A percentile compares a stretch with the other conserved stretches of the same genome.
Conservation (phyloP, 1,140 invertebrate species). For the Acromyrmex echinatior region DNA sequence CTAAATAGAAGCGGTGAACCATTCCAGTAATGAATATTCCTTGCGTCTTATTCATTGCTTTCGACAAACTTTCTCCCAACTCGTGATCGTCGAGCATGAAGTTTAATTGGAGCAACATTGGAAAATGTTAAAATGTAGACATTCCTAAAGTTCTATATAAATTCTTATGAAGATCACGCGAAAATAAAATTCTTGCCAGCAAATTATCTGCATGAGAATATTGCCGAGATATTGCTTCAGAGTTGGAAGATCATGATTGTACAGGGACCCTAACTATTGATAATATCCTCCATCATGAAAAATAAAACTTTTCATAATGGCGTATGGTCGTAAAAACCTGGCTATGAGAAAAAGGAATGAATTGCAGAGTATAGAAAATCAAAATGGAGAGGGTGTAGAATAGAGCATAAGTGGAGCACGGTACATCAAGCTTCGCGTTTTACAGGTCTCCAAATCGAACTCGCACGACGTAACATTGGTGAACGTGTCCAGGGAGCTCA, state of each 20-base stretch:
- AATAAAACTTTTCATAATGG: slow-evolving; percentile 37
- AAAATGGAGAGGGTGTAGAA: background rate
- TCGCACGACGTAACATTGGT: slow-evolving; percentile 87
- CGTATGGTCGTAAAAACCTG: background rate
- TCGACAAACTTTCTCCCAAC: slow-evolving; percentile 30
- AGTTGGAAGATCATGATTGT: background rate
- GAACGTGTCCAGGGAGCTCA: slow-evolving; percentile 88
- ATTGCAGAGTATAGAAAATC: background rate
- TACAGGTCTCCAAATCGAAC: slow-evolving; percentile 87
- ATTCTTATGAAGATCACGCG: background rate
- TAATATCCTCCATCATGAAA: slow-evolving; percentile 6
- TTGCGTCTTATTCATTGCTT: slow-evolving; percentile 36
- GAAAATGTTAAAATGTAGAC: slow-evolving; percentile 13
- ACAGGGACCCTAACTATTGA: slow-evolving; percentile 20
- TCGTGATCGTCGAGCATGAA: slow-evolving; percentile 26
- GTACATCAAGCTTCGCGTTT: slow-evolving; percentile 58
- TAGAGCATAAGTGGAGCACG: background rate
- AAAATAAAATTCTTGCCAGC: slow-evolving; percentile 7
- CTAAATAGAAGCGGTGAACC: slow-evolving; percentile 9
- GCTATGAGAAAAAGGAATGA: background rate
- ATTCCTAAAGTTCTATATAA: slow-evolving; percentile 10
- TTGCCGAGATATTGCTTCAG: too few species aligned
- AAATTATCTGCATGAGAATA: slow-evolving; percentile 27
- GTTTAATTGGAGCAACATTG: slow-evolving; percentile 53
- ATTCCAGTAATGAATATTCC: slow-evolving; percentile 49